Percentiles rank a stretch among this genome's conserved stretches.
Conservation (phyloP, 2,797 vertebrate genomes). For the Crypturellus tataupa region DNA sequence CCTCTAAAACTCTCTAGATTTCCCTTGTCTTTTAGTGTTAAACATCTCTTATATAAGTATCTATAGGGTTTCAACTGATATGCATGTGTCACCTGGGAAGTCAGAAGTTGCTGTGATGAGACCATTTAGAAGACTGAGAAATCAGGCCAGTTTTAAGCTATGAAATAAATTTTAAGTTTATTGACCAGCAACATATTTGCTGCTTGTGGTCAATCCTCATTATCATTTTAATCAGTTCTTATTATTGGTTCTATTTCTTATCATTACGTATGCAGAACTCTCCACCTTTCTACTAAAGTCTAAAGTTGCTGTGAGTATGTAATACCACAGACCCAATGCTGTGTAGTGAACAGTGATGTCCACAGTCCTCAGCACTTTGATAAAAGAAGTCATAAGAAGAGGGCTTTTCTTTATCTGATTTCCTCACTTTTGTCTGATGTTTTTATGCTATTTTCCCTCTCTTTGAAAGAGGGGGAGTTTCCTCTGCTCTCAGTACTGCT, state of each 20-base stretch:
- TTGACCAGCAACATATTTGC: background rate
- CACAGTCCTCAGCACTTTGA: background rate
- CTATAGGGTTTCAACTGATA: background rate
- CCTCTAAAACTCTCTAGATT: background rate
- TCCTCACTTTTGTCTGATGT: background rate
- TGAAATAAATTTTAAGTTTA: background rate
- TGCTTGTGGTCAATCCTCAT: background rate
- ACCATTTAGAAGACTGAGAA: background rate
- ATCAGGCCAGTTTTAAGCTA: background rate
- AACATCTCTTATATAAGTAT: background rate
- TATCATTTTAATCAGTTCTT: background rate
- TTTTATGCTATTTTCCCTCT: background rate
- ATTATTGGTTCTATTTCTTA: background rate
- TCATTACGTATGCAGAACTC: background rate
- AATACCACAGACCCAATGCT: background rate
- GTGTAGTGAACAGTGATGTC: background rate
- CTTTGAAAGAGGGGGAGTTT: fast-evolving
- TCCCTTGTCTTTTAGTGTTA: background rate
- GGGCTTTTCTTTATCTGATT: background rate
- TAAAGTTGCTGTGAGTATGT: background rate
- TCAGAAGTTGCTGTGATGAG: background rate
- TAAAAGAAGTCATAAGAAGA: background rate
- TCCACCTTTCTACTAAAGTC: background rate
- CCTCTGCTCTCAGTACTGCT: background rate
- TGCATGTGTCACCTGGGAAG: background rate